phyloP scores from a whole-genome alignment of 2,888 invertebrate genomes.

The Kryphioiulus occultus region DNA sequence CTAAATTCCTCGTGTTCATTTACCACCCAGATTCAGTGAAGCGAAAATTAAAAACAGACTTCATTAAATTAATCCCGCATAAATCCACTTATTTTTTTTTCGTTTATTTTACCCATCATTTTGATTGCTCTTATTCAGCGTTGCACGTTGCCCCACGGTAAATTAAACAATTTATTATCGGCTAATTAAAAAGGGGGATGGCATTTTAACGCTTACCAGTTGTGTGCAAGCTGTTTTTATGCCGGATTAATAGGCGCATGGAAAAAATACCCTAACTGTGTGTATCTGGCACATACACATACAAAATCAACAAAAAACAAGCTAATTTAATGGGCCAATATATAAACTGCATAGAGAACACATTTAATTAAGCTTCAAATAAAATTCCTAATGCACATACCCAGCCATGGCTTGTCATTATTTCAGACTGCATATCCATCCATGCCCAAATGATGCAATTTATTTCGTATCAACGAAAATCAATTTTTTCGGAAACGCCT shows the following conservation, averaged over 20 bases:
- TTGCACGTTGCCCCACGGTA: conserved; percentile 2
- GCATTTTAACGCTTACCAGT: conserved; percentile 1
- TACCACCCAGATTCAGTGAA: not conserved
- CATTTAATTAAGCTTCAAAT: conserved; percentile 1
- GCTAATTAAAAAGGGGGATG: not conserved
- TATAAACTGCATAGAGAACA: not conserved
- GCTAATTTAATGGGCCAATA: not conserved
- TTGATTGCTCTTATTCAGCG: not conserved
- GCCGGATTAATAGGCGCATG: not conserved
- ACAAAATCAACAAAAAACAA: not conserved
- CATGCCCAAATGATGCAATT: conserved; percentile 14
- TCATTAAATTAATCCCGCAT: not conserved
- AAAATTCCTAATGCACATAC: not conserved
- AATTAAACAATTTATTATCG: conserved; percentile 35
- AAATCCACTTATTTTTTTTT: not conserved
- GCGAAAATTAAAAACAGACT: not conserved
- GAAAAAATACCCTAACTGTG: not conserved
- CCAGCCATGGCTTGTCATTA: not conserved
- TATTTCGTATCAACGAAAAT: conserved; percentile 1
- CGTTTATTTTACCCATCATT: not conserved
- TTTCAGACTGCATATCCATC: not conserved
- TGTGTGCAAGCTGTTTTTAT: not conserved
- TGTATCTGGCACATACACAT: not conserved
- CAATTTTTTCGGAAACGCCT: not conserved
- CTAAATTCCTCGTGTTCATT: not conserved